Base-by-base conservation (phyloP, 2,888 invertebrate species). In the Julus scanicus region DNA sequence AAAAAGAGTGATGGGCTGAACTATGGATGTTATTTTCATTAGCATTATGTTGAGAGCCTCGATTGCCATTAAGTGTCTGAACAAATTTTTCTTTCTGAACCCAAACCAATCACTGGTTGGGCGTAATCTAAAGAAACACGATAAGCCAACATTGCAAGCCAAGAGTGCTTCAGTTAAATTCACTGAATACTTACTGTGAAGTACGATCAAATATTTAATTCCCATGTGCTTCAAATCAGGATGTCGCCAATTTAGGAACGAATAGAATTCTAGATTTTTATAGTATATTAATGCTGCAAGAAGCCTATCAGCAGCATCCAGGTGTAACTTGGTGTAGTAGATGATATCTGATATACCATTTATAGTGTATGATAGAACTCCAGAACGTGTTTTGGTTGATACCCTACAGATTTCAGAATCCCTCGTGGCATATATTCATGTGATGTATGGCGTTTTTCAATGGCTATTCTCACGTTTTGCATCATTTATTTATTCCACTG, bases 191-290 rank as follows among this genome's bases (percentile, higher is more conserved):
- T 71, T 71, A 57, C 57, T 20, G 63, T 11, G 63, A 71, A 71
- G 63, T 5, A 20, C 63, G 63, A 71, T 71, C 63, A 71, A 71
- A 71, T 71, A 71, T 71, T 71, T 71, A 71, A 71, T 71, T 71
- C 63, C 63, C 63, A 20, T 17, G 63, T 71, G 63, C 63, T 71
- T 71, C 63, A 71, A 71, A 71, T 71, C 63, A 71, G 63, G 63
- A 71, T 20, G 63, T 20, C 20, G 20, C 20, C 20, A 71, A 71
- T 71, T 71, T 29, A 17, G 63, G 20, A 8, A 8, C 20, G 63
- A 71, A 71, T 20, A 17, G 17, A 71, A 20, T n/a, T 17, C 8
- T 20, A 71, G 63, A 71, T 71, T 71, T 20, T 71, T 71, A 71
- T 71, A n/a, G 9, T 53, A 13, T 71, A 71, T 71, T 71, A 71